Evolutionary conservation across 1,140 invertebrate species (phyloP).

Genomic region (Drusus annulatus): DNA sequence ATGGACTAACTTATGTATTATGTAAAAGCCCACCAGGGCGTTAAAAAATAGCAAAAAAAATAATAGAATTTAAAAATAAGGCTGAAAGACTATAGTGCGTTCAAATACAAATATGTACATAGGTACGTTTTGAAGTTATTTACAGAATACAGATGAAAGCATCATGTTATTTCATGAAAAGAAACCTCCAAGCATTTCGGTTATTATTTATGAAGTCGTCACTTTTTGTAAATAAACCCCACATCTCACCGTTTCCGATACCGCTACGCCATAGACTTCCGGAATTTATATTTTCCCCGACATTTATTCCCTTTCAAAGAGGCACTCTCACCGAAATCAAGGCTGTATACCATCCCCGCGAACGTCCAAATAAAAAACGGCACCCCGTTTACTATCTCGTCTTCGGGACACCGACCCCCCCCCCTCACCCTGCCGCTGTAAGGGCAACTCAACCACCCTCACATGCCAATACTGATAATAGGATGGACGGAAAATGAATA

Average conservation of each 20-base stretch:
- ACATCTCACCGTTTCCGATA: conserved; percentile 35
- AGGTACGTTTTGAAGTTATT: no score
- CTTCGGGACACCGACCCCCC: neutral
- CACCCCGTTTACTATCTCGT: conserved; percentile 35
- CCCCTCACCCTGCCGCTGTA: no score
- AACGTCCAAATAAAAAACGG: conserved; percentile 50
- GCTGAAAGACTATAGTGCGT: no score
- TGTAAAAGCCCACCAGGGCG: no score
- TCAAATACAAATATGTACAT: no score
- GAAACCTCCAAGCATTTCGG: neutral
- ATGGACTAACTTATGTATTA: no score
- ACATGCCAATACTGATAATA: neutral
- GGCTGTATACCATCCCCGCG: conserved; percentile 55
- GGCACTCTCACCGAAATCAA: conserved; percentile 49
- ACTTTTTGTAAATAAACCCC: conserved; percentile 36
- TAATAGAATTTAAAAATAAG: no score
- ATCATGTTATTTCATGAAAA: no score
- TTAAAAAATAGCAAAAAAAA: no score
- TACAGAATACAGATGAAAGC: no score
- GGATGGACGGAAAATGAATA: neutral
- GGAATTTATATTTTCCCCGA: conserved; percentile 48
- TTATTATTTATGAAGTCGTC: conserved; percentile 33
- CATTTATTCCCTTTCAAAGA: conserved; percentile 52
- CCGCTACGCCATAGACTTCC: conserved; percentile 40
- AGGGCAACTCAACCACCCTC: neutral